Conservation (phyloP, 1,140 invertebrate genomes). For the Ceratina australensis region DNA sequence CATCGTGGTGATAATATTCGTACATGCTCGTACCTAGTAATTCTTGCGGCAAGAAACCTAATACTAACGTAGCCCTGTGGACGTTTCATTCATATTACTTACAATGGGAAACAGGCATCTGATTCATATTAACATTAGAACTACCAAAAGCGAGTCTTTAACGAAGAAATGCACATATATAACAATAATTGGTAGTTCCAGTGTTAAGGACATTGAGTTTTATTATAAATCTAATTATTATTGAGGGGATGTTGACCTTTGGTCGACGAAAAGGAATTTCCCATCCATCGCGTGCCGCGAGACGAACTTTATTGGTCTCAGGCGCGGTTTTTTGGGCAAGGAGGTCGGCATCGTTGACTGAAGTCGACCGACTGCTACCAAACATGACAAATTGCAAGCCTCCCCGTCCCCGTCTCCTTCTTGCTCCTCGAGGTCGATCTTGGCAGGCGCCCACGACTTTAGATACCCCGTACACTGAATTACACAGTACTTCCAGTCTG, state of each 20-base stretch:
- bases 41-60: slow-evolving; percentile 96
- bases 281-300: slow-evolving; percentile 96
- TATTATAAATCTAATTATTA: too few species aligned
- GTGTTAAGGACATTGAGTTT: too few species aligned
- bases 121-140: too few species aligned
- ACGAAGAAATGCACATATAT: too few species aligned
- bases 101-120: too few species aligned
- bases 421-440: slow-evolving; percentile 84
- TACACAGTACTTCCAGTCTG: slow-evolving; percentile 89
- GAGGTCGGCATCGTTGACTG: slow-evolving; percentile 77
- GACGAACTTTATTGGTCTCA: slow-evolving; percentile 88
- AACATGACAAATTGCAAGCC: slow-evolving; percentile 89
- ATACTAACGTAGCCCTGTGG: slow-evolving; percentile 90
- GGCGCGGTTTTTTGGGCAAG: slow-evolving; percentile 64
- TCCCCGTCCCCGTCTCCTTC: slow-evolving; percentile 86
- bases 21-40: slow-evolving; percentile 95
- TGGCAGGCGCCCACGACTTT: slow-evolving; percentile 93
- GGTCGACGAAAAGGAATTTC: slow-evolving; percentile 98
- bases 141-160: too few species aligned
- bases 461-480: slow-evolving; percentile 95
- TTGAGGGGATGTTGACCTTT: slow-evolving; percentile 81
- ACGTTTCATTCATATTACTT: background rate
- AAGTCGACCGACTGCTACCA: slow-evolving; percentile 90
- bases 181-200: too few species aligned
- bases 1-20: slow-evolving; percentile 94